Percentiles rank a stretch among this genome's conserved stretches.
phyloP scores from a whole-genome alignment of 2,888 invertebrate genomes.

The Aphrophora alni region DNA sequence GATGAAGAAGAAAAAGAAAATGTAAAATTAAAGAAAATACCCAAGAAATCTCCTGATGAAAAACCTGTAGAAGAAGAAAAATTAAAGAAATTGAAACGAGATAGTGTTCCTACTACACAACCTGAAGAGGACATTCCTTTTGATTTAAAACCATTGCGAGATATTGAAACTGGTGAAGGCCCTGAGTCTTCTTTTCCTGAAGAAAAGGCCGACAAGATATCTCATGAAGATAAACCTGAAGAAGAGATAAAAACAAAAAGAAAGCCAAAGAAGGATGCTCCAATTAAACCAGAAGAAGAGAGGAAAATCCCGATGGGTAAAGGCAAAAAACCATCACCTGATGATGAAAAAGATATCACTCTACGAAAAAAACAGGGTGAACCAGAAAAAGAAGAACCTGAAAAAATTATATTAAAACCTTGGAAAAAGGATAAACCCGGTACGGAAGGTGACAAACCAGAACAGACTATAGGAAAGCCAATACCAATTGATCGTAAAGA shows the following conservation, averaged over 20 bases:
- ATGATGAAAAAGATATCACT: conserved; percentile 53
- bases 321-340: conserved; percentile 49
- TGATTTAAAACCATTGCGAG: conserved; percentile 48
- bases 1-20: conserved; percentile 54
- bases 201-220: conserved; percentile 39
- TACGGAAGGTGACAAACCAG: conserved; percentile 45
- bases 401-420: conserved; percentile 54
- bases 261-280: conserved; percentile 44
- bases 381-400: conserved; percentile 56
- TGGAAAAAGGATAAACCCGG: conserved; percentile 54
- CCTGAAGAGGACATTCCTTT: conserved; percentile 44
- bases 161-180: conserved; percentile 52
- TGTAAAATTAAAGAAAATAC: conserved; percentile 60
- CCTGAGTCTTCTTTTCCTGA: conserved; percentile 46
- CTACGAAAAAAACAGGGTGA: conserved; percentile 57
- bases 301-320: conserved; percentile 46
- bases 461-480: conserved; percentile 51
- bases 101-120: conserved; percentile 53
- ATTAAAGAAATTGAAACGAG: conserved; percentile 47
- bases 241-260: conserved; percentile 53
- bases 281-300: conserved; percentile 40
- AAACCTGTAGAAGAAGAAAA: conserved; percentile 54
- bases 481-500: conserved; percentile 53
- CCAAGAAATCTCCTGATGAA: conserved; percentile 54
- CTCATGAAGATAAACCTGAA: conserved; percentile 56